Evolutionary conservation across 2,797 vertebrate species (phyloP), one percentile per base, ranked within the genome.

Genomic region (Galaxias olidus): DNA sequence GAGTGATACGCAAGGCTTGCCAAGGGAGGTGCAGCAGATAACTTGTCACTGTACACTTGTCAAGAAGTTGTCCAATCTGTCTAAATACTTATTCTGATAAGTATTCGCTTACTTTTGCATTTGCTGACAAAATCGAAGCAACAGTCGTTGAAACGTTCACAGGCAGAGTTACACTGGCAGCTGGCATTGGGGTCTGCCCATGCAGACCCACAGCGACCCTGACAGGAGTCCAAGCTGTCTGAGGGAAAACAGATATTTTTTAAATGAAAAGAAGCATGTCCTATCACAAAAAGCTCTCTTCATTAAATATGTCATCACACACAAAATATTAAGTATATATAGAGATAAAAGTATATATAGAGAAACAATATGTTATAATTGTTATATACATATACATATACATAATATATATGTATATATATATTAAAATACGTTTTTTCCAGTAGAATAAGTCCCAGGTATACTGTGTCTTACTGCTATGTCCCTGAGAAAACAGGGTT

Each of bases 91-190:
- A 45, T 13, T 12, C 12, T 46, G 6, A 17, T n/a, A 20, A 14
- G n/a, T 10, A 11, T 30, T 13, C 15, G 41, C 64, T 74, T 14
- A 89, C 88, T 59, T 79, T 82, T 76, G 45, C 90, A 89, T 5
- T 77, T 0, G 3, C 61, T 65, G 8, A 0, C 1, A 15, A 87
- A 91, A 66, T 91, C 88, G 0, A 71, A 79, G n/a, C 90, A 91
- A 18, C 89, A 91, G 80, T 91, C 88, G 0, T 14, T 10, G 65
- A 47, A 89, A 50, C 65, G 68, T 71, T 87, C 81, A 55, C 89
- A 91, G 17, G 77, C 15, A 0, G 82, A 1, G 63, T 91, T 89
- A 59, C 90, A 91, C 78, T 90, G 88, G 61, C 90, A 90, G 69
- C 80, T 66, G 68, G 63, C 87, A 8, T n/a, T 30, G 9, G 0